These are phyloP conservation scores for Ganaspis brasiliensis DNA, from an alignment of 2,888 invertebrate genomes.

Conservation along the genomic window DNA sequence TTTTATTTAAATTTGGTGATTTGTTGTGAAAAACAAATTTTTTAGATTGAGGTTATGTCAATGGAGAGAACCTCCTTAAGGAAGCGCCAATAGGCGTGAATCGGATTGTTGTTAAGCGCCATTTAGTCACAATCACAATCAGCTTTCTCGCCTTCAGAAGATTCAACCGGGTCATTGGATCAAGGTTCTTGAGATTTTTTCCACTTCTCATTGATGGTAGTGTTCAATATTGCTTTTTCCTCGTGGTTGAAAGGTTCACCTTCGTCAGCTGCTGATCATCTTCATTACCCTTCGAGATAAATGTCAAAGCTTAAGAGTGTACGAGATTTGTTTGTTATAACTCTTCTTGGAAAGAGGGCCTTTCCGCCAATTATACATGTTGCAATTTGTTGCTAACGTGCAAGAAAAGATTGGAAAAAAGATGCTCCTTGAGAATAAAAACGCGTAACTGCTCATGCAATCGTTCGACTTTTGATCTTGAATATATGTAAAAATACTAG, in stretches of 20 bases:
- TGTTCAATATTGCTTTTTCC: background rate
- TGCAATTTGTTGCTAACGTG: slow-evolving; percentile 26
- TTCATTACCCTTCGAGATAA: slow-evolving; percentile 38
- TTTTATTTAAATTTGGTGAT: no score
- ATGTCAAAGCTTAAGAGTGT: slow-evolving; percentile 24
- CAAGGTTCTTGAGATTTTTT: slow-evolving; percentile 10
- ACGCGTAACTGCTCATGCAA: background rate
- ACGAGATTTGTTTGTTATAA: slow-evolving; percentile 26
- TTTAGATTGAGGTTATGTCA: no score
- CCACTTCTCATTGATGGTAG: background rate
- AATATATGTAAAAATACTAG: background rate
- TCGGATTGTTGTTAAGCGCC: background rate
- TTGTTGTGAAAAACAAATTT: no score
- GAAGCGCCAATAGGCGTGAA: background rate
- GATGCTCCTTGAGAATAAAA: background rate
- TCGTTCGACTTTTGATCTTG: slow-evolving; percentile 21
- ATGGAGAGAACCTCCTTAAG: no score
- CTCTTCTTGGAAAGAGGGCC: slow-evolving; percentile 20
- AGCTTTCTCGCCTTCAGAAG: slow-evolving; percentile 12
- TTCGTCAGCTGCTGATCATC: background rate
- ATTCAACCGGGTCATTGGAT: slow-evolving; percentile 14
- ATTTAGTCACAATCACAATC: slow-evolving; percentile 2
- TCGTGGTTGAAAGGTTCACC: background rate
- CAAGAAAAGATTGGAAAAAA: background rate
- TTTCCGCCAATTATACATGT: slow-evolving; percentile 33